phyloP scores from a whole-genome alignment of 2,888 invertebrate species.

The Drosophila neotestacea region DNA sequence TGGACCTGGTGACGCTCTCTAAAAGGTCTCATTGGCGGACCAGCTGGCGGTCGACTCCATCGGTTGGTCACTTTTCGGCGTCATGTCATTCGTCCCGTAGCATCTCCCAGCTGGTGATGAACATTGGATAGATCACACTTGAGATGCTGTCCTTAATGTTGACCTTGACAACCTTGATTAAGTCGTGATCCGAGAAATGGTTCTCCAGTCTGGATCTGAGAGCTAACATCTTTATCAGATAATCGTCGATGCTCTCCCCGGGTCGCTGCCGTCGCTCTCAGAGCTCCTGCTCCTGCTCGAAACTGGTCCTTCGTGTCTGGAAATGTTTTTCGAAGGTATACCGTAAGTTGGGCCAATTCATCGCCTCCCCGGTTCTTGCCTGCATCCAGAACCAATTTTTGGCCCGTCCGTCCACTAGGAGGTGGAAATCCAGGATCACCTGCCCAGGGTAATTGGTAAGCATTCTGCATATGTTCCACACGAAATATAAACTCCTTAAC shows the following conservation, averaged over 20 bases:
- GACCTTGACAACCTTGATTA: background rate
- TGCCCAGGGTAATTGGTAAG: no score
- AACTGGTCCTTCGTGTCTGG: no score
- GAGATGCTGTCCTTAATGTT: background rate
- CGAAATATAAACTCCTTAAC: no score
- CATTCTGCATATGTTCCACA: no score
- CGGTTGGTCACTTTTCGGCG: background rate
- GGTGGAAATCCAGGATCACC: no score
- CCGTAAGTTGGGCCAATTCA: no score
- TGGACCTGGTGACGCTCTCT: background rate
- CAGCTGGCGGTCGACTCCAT: background rate
- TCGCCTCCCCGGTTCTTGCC: no score
- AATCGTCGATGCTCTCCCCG: background rate
- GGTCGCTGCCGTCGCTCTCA: background rate
- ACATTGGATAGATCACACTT: background rate
- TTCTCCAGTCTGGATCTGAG: background rate
- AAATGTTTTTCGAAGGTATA: no score
- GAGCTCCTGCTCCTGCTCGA: no score
- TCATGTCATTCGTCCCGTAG: background rate
- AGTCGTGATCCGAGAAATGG: no score
- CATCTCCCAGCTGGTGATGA: background rate
- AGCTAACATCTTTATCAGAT: background rate
- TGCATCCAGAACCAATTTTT: no score
- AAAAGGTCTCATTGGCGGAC: background rate
- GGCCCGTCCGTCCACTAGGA: no score